A percentile compares a stretch with the other conserved stretches of the same genome.
Conservation (phyloP, 1,140 invertebrate species). For the Lasaia peninsularis region DNA sequence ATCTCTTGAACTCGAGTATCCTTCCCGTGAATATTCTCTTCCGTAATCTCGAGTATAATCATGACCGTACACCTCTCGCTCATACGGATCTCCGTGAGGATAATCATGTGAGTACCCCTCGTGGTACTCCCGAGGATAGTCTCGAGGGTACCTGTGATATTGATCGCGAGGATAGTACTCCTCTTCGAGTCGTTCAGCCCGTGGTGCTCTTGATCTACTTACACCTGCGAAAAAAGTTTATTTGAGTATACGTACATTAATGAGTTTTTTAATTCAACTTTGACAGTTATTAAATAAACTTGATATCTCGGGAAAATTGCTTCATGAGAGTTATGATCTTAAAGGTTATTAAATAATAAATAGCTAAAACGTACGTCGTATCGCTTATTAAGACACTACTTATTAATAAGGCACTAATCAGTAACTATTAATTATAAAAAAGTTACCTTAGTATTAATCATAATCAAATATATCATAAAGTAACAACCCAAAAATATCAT, state of each 20-base stretch:
- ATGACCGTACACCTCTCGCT: slow-evolving; percentile 53
- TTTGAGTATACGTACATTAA: neutral
- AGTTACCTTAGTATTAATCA: too few relatives aligned
- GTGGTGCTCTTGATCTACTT: slow-evolving; percentile 49
- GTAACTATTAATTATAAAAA: too few relatives aligned
- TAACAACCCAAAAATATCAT: too few relatives aligned
- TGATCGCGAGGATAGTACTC: slow-evolving; percentile 68
- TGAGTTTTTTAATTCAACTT: neutral
- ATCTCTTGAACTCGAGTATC: slow-evolving; percentile 33
- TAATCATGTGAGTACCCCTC: slow-evolving; percentile 46
- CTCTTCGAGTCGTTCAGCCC: slow-evolving; percentile 65
- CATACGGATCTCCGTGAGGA: slow-evolving; percentile 41
- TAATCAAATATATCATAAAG: too few relatives aligned
- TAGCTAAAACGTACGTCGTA: too few relatives aligned
- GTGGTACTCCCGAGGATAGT: slow-evolving; percentile 58
- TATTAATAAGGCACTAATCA: too few relatives aligned
- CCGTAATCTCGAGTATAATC: slow-evolving; percentile 53
- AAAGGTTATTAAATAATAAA: too few relatives aligned
- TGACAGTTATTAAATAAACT: neutral
- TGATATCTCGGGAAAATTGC: neutral
- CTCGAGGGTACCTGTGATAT: slow-evolving; percentile 57
- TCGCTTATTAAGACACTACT: too few relatives aligned
- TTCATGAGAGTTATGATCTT: too few relatives aligned
- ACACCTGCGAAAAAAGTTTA: slow-evolving; percentile 35
- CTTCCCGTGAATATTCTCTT: slow-evolving; percentile 48